Conservation (phyloP, 2,797 vertebrate genomes). For the Megaceryle alcyon region DNA sequence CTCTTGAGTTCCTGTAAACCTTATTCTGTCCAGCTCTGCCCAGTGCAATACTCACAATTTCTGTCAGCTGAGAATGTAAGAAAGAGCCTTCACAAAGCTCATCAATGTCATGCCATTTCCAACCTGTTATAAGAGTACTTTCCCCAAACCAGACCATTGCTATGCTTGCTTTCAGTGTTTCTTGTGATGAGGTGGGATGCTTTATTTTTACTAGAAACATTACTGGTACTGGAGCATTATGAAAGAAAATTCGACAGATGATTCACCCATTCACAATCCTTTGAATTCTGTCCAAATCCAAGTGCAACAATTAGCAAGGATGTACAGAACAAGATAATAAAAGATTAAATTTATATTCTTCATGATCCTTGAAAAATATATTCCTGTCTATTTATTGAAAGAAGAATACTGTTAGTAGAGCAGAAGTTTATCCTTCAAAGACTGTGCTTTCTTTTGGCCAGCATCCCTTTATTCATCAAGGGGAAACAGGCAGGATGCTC, state of each 20-base stretch:
- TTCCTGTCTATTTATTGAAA: background rate
- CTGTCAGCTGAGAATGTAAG: background rate
- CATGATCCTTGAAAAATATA: background rate
- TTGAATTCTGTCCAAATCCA: background rate
- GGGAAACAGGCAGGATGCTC: background rate
- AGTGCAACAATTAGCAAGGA: background rate
- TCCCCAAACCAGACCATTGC: background rate
- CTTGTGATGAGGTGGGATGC: background rate
- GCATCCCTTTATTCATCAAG: background rate
- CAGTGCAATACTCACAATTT: background rate
- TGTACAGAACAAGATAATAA: background rate
- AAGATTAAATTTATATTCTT: background rate
- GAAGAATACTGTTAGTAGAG: background rate
- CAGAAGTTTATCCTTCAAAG: background rate
- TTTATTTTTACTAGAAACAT: background rate
- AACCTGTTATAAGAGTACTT: background rate
- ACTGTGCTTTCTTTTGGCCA: background rate
- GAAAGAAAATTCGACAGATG: background rate
- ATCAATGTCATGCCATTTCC: background rate
- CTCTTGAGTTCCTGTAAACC: background rate
- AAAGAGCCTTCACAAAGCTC: background rate
- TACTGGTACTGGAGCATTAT: background rate
- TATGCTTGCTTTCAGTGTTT: background rate
- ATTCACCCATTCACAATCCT: background rate
- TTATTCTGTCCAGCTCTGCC: background rate